phyloP scores from a whole-genome alignment of 2,888 invertebrate species.

The Tachina grossa region DNA sequence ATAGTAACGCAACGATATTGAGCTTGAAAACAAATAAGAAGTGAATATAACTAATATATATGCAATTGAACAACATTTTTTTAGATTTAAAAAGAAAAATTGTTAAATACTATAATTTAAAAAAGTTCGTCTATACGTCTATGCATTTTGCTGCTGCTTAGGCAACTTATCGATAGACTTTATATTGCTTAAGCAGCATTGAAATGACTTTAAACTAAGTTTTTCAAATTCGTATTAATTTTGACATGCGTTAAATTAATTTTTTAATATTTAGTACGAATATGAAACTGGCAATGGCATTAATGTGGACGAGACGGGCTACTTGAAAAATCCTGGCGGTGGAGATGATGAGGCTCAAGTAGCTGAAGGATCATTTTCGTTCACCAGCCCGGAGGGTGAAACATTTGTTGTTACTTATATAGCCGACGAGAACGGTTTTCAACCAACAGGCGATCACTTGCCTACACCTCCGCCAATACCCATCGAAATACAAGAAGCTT shows the following conservation, averaged over 20 bases:
- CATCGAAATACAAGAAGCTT: slow-evolving; percentile 86
- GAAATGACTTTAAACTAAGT: no score
- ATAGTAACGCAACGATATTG: no score
- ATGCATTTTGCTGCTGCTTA: no score
- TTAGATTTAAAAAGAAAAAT: no score
- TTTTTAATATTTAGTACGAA: slow-evolving; percentile 84
- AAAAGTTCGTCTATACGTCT: no score
- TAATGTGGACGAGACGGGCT: slow-evolving; percentile 87
- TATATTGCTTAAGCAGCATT: no score
- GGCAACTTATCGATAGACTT: no score
- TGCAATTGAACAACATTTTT: no score
- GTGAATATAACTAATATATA: no score
- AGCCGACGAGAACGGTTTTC: slow-evolving; percentile 89
- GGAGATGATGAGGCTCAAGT: slow-evolving; percentile 87
- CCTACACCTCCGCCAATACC: slow-evolving; percentile 93
- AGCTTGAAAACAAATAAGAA: no score
- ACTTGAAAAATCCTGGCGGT: slow-evolving; percentile 87
- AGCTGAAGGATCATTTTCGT: slow-evolving; percentile 88
- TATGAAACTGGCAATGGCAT: slow-evolving; percentile 91
- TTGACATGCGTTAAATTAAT: neutral
- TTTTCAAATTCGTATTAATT: neutral
- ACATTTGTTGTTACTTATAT: slow-evolving; percentile 86
- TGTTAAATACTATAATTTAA: no score
- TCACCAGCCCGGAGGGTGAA: slow-evolving; percentile 89
- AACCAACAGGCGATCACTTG: slow-evolving; percentile 87